Percentiles rank a stretch among this genome's conserved stretches.
Conservation (phyloP, 1,140 invertebrate genomes). For the Drosophila nikananu region DNA sequence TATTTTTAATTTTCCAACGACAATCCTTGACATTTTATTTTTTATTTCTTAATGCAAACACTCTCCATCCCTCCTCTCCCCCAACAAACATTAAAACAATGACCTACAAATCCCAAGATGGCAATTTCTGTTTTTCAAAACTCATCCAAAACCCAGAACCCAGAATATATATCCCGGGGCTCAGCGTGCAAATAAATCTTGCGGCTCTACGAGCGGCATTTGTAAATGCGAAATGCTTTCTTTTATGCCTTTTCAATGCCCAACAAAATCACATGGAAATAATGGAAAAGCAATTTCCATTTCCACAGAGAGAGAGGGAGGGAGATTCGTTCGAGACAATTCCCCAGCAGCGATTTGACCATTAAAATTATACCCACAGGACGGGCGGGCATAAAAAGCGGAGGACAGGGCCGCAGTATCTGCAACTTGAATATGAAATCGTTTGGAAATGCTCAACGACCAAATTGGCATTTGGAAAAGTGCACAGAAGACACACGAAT, state of each 20-base stretch:
- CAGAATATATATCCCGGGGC: constrained; percentile 23
- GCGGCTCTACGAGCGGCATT: constrained; percentile 53
- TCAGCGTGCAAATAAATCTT: constrained; percentile 63
- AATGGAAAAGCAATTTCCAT: constrained; percentile 78
- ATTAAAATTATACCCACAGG: constrained; percentile 85
- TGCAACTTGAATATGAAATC: constrained; percentile 77
- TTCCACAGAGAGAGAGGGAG: constrained; percentile 14
- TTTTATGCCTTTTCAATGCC: constrained; percentile 81
- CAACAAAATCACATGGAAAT: constrained; percentile 48
- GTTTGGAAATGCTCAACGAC: constrained; percentile 58
- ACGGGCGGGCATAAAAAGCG: constrained; percentile 67
- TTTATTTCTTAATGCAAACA: neutral
- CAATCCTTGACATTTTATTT: neutral
- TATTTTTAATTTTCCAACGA: neutral
- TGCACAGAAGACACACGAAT: constrained; percentile 53
- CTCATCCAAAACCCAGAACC: constrained; percentile 1
- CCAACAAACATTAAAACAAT: neutral
- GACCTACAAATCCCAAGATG: constrained; percentile 35
- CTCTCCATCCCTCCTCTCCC: neutral
- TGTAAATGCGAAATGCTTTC: constrained; percentile 76
- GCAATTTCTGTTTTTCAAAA: constrained; percentile 18
- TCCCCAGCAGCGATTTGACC: constrained; percentile 78
- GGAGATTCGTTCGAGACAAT: constrained; percentile 40
- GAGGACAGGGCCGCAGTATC: constrained; percentile 21
- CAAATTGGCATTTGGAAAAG: constrained; percentile 59